A percentile compares a stretch with the other conserved stretches of the same genome.
These are phyloP conservation scores for Hycleus cichorii DNA, from an alignment of 1,140 invertebrate species.

Conservation along the genomic window DNA sequence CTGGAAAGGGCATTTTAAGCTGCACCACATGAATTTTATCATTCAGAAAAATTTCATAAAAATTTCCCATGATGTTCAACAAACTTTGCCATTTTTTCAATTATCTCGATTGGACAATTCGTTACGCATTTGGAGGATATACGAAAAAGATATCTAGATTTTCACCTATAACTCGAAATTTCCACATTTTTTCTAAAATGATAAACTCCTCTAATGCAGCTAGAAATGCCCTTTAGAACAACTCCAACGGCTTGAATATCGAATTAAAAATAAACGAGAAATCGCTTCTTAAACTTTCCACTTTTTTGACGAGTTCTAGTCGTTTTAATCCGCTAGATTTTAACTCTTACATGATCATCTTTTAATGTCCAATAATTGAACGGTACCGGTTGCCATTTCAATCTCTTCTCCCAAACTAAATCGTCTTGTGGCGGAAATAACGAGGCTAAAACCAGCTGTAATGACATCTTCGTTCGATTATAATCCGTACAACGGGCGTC, in stretches of 20 bases:
- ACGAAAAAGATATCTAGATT: no score
- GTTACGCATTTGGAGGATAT: no score
- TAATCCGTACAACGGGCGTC: constrained; percentile 33
- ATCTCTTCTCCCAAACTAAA: constrained; percentile 40
- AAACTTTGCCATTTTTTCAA: no score
- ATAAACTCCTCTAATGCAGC: no score
- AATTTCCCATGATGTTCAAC: background rate
- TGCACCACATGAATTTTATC: no score
- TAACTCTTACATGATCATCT: background rate
- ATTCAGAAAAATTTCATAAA: background rate
- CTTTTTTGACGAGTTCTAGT: background rate
- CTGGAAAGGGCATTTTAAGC: no score
- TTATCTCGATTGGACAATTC: no score
- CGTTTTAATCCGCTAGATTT: background rate
- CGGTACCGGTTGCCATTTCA: constrained; percentile 51
- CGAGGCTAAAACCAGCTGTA: constrained; percentile 46
- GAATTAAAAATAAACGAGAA: no score
- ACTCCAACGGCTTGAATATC: no score
- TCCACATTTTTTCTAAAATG: no score
- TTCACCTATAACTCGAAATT: background rate
- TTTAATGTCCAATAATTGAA: constrained; percentile 25
- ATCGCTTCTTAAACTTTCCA: no score
- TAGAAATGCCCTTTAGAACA: no score
- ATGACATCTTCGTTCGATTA: constrained; percentile 51
- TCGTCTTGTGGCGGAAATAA: constrained; percentile 44